phyloP scores from a whole-genome alignment of 23 tunicate genomes.

The Trididemnum nubilum region DNA sequence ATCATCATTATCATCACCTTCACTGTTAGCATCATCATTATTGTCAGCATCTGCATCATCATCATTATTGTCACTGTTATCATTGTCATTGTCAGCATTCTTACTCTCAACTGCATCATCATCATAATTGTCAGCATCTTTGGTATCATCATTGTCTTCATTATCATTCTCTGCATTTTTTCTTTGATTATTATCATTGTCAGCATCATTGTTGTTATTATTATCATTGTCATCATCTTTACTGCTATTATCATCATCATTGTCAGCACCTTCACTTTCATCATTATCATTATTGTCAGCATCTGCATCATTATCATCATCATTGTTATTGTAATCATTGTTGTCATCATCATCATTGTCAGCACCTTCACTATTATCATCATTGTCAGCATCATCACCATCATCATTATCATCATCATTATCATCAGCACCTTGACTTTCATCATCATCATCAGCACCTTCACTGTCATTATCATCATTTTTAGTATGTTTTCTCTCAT shows the following conservation, averaged over 20 bases:
- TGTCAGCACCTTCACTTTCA: neutral
- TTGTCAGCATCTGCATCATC: slow-evolving; percentile 7
- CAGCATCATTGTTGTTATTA: neutral
- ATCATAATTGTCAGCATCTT: no score
- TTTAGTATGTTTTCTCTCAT: neutral
- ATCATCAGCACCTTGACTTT: slow-evolving; percentile 1
- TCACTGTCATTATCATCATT: slow-evolving; percentile 7
- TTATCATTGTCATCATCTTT: neutral
- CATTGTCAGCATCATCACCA: slow-evolving; percentile 11
- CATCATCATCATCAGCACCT: slow-evolving; percentile 25
- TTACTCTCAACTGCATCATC: slow-evolving; percentile 12
- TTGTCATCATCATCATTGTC: slow-evolving; percentile 6
- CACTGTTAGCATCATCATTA: neutral
- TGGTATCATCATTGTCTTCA: no score
- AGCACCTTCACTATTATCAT: slow-evolving; percentile 8
- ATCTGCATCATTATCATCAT: neutral
- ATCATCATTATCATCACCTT: slow-evolving; percentile 27
- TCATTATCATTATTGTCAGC: neutral
- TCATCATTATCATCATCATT: slow-evolving; percentile 20
- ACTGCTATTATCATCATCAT: slow-evolving; percentile 8
- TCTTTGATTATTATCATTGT: neutral
- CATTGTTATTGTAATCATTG: slow-evolving; percentile 1
- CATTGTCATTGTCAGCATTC: neutral
- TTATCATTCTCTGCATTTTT: neutral
- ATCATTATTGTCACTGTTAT: slow-evolving; percentile 18